Percentiles rank a stretch among this genome's conserved stretches.
Evolutionary conservation across 2,797 vertebrate species (phyloP).

Genomic region (Rousettus madagascariensis): DNA sequence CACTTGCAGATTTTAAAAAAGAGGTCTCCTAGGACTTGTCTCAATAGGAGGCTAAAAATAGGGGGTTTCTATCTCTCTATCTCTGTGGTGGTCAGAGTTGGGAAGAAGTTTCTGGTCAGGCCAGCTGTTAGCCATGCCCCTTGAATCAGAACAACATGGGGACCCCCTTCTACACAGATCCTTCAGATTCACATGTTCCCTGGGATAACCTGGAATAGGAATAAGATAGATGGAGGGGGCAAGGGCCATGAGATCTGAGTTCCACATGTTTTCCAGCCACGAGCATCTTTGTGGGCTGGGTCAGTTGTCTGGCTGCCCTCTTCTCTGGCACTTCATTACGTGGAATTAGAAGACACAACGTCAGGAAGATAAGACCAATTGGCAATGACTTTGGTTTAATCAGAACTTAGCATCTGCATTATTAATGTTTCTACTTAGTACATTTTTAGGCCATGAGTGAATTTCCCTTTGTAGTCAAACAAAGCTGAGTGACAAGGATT

Average conservation of each 20-base stretch:
- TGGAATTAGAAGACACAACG: background rate
- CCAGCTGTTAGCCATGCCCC: background rate
- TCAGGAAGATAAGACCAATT: background rate
- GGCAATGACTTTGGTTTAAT: background rate
- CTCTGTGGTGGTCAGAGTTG: background rate
- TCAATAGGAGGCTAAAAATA: background rate
- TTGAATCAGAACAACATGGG: background rate
- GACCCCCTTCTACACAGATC: background rate
- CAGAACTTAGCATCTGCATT: background rate
- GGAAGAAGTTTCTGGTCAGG: background rate
- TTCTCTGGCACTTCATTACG: background rate
- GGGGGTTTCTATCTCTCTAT: background rate
- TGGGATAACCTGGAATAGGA: background rate
- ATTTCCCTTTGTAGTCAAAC: slow-evolving; percentile 48
- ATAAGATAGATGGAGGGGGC: background rate
- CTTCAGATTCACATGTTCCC: background rate
- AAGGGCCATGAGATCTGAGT: background rate
- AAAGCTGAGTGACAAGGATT: slow-evolving; percentile 24
- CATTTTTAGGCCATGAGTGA: slow-evolving; percentile 4
- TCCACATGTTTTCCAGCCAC: background rate
- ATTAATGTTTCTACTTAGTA: slow-evolving; percentile 45
- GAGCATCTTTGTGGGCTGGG: background rate
- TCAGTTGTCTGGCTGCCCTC: background rate
- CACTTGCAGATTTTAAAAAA: background rate
- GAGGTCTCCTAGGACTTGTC: background rate